These are phyloP conservation scores for Pherbina coryleti DNA, from an alignment of 2,888 invertebrate genomes.

Conservation along the genomic window DNA sequence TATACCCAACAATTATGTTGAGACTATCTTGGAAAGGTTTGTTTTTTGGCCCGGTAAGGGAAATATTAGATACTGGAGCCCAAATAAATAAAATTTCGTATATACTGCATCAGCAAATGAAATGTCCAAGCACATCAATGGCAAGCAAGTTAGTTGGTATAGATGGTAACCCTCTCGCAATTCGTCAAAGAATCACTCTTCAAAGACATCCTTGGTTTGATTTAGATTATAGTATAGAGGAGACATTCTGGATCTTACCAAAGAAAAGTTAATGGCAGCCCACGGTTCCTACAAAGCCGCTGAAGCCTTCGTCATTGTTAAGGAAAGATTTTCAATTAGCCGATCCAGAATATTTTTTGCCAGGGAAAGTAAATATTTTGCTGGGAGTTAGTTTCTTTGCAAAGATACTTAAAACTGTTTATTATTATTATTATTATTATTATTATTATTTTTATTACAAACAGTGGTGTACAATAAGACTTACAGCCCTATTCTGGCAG, in stretches of 20 bases:
- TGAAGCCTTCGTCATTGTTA: not conserved
- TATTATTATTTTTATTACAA: no score
- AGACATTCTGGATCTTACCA: not conserved
- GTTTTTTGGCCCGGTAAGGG: not conserved
- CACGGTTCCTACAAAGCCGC: not conserved
- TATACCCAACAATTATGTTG: not conserved
- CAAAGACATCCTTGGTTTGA: not conserved
- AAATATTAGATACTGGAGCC: not conserved
- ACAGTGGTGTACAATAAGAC: no score
- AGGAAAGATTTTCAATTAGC: not conserved
- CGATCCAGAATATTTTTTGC: not conserved
- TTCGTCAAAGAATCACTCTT: not conserved
- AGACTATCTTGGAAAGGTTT: not conserved
- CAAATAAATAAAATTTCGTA: not conserved
- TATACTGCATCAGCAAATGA: not conserved
- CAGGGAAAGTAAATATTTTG: not conserved
- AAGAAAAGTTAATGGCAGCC: no score
- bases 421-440: no score
- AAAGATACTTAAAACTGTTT: not conserved
- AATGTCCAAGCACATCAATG: not conserved
- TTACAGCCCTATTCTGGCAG: no score
- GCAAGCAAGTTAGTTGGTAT: not conserved
- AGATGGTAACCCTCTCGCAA: not conserved
- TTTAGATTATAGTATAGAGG: not conserved
- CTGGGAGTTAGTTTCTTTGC: not conserved